These are phyloP conservation scores for Apis mellifera DNA, from an alignment of 1,140 invertebrate genomes.

Conservation along the genomic window DNA sequence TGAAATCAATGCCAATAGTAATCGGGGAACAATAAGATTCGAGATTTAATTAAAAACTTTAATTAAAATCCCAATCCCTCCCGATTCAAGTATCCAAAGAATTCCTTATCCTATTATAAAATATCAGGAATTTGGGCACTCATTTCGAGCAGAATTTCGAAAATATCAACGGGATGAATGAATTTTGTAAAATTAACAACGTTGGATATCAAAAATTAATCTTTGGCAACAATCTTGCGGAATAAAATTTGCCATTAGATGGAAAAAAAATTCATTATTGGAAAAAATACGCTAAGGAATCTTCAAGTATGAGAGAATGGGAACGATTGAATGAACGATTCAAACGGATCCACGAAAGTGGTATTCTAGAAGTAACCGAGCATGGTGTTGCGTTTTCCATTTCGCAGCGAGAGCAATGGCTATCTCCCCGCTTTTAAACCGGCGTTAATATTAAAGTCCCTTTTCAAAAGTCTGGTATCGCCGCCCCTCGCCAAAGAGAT, in stretches of 20 bases:
- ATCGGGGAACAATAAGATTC: not conserved
- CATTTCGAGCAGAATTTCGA: not conserved
- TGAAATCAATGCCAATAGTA: not conserved
- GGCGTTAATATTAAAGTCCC: not conserved
- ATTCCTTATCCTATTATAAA: not conserved
- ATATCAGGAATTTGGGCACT: too few species aligned
- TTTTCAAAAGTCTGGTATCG: not conserved
- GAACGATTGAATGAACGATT: too few species aligned
- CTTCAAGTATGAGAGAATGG: not conserved
- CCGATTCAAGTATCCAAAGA: not conserved
- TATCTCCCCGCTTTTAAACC: not conserved
- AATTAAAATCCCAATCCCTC: not conserved
- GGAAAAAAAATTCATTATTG: too few species aligned
- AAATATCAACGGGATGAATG: not conserved
- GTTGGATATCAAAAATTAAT: not conserved
- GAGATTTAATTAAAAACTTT: slow-evolving; percentile 39
- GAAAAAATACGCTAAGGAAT: not conserved
- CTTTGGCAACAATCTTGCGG: not conserved
- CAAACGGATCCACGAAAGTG: not conserved
- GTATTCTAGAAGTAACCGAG: not conserved
- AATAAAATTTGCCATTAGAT: not conserved
- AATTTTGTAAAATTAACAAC: not conserved
- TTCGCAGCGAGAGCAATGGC: not conserved
- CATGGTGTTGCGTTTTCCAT: not conserved
- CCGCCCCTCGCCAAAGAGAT: too few species aligned